Base-by-base conservation (phyloP, 2,113 vertebrate species). In the Cyanistes caeruleus region DNA sequence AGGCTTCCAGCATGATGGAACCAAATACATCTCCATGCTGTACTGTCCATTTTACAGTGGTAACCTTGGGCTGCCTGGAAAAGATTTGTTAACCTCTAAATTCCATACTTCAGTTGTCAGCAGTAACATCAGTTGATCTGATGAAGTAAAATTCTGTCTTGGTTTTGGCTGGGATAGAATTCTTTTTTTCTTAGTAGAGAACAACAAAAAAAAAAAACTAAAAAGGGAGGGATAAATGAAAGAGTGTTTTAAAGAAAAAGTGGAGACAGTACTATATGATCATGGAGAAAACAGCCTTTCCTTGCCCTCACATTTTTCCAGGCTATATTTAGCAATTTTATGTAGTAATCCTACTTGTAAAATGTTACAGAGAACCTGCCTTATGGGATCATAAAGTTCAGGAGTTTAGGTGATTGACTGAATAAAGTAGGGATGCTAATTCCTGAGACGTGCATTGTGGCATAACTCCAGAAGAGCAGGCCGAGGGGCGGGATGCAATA, bases 351-450 rank as follows among this genome's bases (percentile, higher is more conserved):
- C n/a, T 72, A 41, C 56, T 72, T 87, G 76, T 33, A 89, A 55
- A 79, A 21, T 24, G 56, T 41, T 65, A 84, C 59, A 78, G 68
- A 95, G 52, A 93, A 58, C 39, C 62, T 63, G 35, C n/a, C 75
- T 95, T 73, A 43, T 16, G 27, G 68, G 84, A 87, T 86, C 52
- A 62, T 72, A 58, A 91, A 95, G 70, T 94, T 93, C 78, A 52
- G 46, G 56, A 68, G 35, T 96, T 95, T 82, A 60, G 78, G 78
- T 86, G 93, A 96, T 89, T 63, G 77, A 90, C 69, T 85, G 73
- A 90, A 83, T 60, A 68, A 91, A 96, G 68, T 24, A 65, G 56
- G 65, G 69, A 64, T 88, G 89, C 21, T 91, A 76, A 90, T 94
- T 84, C 64, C 69, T 67, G 77, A 43, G 79, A 74, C 77, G 16